Conservation (phyloP, 2,113 vertebrate genomes). For the Nothoprocta perdicaria region DNA sequence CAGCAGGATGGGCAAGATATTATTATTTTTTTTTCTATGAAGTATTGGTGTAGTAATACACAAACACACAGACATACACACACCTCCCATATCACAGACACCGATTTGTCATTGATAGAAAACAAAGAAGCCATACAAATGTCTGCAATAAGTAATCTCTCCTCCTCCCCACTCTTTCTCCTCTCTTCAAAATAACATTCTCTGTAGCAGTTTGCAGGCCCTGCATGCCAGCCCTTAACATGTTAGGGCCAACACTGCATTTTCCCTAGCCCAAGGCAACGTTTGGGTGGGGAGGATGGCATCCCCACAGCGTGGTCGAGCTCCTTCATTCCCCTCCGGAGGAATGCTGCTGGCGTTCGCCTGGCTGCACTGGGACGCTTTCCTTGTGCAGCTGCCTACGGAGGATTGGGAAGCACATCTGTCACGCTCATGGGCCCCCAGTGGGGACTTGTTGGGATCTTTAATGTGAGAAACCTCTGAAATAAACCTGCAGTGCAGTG, state of each 20-base stretch:
- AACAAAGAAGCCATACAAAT: not conserved
- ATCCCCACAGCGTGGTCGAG: not conserved
- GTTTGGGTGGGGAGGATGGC: not conserved
- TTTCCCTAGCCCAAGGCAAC: not conserved
- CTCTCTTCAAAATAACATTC: not conserved
- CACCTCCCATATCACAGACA: too few species aligned
- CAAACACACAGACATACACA: too few species aligned
- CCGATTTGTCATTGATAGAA: not conserved
- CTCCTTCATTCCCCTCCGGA: not conserved
- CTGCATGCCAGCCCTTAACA: not conserved
- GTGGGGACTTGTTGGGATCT: not conserved
- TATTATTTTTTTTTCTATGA: not conserved
- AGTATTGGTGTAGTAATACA: not conserved
- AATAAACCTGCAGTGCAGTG: not conserved
- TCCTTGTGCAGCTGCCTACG: not conserved
- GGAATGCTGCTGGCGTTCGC: not conserved
- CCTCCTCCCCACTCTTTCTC: not conserved
- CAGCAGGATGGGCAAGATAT: not conserved
- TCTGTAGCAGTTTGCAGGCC: not conserved
- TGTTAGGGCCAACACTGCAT: not conserved
- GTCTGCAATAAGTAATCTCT: not conserved
- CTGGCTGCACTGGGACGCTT: not conserved
- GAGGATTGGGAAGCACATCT: not conserved
- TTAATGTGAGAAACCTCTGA: slow-evolving; percentile 1
- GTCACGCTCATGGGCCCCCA: not conserved